These are phyloP conservation scores for Gortyna flavago DNA, from an alignment of 2,888 invertebrate species.

Conservation along the genomic window DNA sequence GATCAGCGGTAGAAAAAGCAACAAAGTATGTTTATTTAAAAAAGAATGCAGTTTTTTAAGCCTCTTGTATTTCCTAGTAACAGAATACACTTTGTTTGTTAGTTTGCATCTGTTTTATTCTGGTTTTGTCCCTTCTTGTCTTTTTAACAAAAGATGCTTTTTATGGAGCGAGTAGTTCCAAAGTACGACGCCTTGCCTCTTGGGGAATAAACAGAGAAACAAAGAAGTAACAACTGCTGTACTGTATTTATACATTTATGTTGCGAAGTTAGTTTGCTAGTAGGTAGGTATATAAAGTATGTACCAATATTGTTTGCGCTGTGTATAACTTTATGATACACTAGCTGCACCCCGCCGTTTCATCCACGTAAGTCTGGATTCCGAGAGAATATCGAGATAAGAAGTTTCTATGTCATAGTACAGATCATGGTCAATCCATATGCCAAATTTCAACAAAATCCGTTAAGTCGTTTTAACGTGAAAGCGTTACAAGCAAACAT, in stretches of 20 bases:
- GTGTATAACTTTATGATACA: not conserved
- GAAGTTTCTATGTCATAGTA: not conserved
- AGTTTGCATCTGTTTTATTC: slow-evolving; percentile 44
- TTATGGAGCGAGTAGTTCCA: slow-evolving; percentile 50
- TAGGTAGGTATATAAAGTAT: not conserved
- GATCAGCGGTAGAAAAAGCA: not conserved
- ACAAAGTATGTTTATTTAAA: slow-evolving; percentile 2
- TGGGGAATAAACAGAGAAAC: slow-evolving; percentile 49
- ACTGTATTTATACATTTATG: slow-evolving; percentile 35
- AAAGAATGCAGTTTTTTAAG: slow-evolving; percentile 10
- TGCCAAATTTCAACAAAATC: too few relatives aligned
- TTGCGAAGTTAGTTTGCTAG: slow-evolving; percentile 18
- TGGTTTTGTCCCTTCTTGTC: slow-evolving; percentile 30
- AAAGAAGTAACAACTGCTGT: slow-evolving; percentile 42
- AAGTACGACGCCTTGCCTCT: slow-evolving; percentile 39
- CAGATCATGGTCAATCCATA: too few relatives aligned
- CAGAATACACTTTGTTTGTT: slow-evolving; percentile 24
- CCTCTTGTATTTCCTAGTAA: not conserved
- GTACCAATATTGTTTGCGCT: not conserved
- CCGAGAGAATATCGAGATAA: not conserved
- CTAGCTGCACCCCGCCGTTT: not conserved
- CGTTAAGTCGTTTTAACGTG: too few relatives aligned
- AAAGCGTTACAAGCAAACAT: too few relatives aligned
- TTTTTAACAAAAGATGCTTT: slow-evolving; percentile 43
- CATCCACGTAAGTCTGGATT: not conserved